Base-by-base conservation (phyloP, 2,888 invertebrate species). In the Troides aeacus region DNA sequence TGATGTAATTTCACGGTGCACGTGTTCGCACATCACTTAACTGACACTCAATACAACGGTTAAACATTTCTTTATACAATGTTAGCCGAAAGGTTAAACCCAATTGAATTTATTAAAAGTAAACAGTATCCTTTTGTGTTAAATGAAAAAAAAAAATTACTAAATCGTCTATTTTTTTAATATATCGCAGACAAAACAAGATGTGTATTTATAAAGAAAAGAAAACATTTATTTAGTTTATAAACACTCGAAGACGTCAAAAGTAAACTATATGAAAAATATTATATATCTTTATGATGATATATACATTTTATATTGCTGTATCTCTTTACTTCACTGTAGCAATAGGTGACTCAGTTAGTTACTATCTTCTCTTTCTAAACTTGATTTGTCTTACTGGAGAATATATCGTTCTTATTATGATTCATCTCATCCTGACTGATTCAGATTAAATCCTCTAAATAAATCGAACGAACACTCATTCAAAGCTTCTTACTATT, bases 1-100 rank as follows among this genome's bases (percentile, higher is more conserved):
- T 70, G 67, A 70, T 61, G 70, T 70, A 67, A 70, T 60, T 50
- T 23, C 58, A 50, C 21, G 30, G 21, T 46, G 58, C 62, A 63
- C 60, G 63, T 66, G 63, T 66, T 66, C 17, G 50, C 53, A 57
- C 53, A 57, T 30, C 42, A 56, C 61, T 64, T 36, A 39, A 39
- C 39, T 10, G 39, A 39, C 1, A 8, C 1, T 10, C 7, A 39
- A 39, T 7, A 39, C 0, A 10, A n/a, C 18, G 12, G 57, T 57
- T 50, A 4, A 12, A 50, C 50, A 17, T 50, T 0, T 39, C 39
- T 39, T 39, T 10, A 39, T 10, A 5, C 17, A 50, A 50, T 15
- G 1, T 50, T 15, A 15, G 17, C 30, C 30, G 46, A 46, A 46
- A 15, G 46, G 46, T 46, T 15, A 12, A 46, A 8, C 10, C 10